These are phyloP conservation scores for Danio albolineatus DNA, from an alignment of 2,797 vertebrate species.

Conservation along the genomic window DNA sequence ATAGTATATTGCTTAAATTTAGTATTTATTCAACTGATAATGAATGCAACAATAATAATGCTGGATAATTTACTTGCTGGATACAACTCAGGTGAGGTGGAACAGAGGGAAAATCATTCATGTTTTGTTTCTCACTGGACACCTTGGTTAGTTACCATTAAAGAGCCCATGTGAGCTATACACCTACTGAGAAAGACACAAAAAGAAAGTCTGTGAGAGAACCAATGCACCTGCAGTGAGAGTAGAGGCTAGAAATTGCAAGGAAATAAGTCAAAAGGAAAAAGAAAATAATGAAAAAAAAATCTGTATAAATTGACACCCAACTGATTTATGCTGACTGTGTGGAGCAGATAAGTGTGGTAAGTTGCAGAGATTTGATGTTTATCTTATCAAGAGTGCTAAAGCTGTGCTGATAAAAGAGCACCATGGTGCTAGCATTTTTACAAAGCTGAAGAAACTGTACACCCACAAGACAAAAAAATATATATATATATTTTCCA, in stretches of 20 bases:
- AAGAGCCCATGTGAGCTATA: conserved; percentile 77
- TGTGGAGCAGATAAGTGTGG: conserved; percentile 80
- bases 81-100: too few relatives aligned
- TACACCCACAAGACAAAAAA: not conserved
- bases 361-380: conserved; percentile 82
- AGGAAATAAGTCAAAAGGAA: conserved; percentile 40
- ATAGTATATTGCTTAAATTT: not conserved
- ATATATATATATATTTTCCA: conserved; percentile 50
- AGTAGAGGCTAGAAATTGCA: conserved; percentile 59
- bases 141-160: conserved; percentile 67
- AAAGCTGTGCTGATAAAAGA: conserved; percentile 75
- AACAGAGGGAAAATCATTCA: not conserved
- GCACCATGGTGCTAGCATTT: conserved; percentile 64
- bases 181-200: conserved; percentile 55
- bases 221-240: conserved; percentile 39
- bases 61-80: not conserved
- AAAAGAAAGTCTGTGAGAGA: conserved; percentile 44
- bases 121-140: conserved; percentile 43
- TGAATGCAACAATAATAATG: not conserved
- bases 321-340: conserved; percentile 81
- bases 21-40: not conserved
- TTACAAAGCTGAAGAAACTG: conserved; percentile 65
- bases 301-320: conserved; percentile 79
- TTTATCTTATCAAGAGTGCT: conserved; percentile 82
- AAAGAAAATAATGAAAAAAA: conserved; percentile 61